These are phyloP conservation scores for Cavia aperea DNA, from an alignment of 2,113 vertebrate genomes.

Conservation along the genomic window DNA sequence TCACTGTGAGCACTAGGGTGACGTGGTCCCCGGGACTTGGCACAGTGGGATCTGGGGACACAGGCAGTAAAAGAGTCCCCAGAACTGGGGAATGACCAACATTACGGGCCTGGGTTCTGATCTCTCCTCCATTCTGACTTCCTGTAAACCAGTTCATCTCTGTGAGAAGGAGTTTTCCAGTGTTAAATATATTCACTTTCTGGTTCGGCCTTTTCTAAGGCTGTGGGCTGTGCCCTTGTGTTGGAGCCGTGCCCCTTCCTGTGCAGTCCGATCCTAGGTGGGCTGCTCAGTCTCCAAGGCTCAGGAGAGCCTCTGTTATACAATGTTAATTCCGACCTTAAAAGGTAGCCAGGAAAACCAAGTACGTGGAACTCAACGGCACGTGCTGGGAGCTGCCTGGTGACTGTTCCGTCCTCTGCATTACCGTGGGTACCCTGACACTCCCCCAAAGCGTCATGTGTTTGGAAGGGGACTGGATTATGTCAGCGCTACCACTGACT, in stretches of 20 bases:
- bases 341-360: background rate
- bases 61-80: background rate
- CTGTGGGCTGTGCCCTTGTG: background rate
- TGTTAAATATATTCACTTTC: background rate
- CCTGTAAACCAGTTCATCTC: background rate
- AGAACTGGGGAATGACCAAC: background rate
- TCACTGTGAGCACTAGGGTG: background rate
- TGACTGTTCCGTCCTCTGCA: background rate
- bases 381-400: background rate
- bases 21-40: background rate
- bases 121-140: background rate
- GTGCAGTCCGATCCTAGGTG: too few species aligned
- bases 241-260: background rate
- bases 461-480: background rate
- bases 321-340: background rate
- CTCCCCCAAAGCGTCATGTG: background rate
- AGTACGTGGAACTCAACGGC: background rate
- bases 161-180: background rate
- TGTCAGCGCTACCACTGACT: background rate
- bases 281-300: background rate
- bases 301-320: background rate
- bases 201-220: background rate
- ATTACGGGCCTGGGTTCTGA: background rate
- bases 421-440: background rate
- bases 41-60: background rate